Conservation (phyloP, 2,113 vertebrate species). For the Melanotaenia duboulayi region DNA sequence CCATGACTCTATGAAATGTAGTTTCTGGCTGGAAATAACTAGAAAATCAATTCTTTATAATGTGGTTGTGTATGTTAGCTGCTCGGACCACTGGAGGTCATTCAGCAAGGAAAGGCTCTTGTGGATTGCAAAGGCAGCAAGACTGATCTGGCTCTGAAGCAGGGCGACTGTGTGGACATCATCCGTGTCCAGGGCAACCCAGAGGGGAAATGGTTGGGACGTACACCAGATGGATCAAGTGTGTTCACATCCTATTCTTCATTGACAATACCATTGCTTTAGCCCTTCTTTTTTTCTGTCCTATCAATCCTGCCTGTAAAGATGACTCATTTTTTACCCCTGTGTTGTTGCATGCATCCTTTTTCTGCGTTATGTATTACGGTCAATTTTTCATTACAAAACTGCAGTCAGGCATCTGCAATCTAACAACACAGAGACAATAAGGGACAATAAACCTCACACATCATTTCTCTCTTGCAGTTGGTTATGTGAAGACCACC, state of each 20-base stretch:
- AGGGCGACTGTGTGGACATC: conserved; percentile 90
- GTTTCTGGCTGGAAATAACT: background rate
- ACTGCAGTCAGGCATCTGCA: background rate
- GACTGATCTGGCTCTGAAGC: conserved; percentile 88
- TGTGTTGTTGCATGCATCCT: no score
- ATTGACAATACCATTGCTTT: background rate
- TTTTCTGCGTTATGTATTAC: background rate
- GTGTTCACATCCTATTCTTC: conserved; percentile 47
- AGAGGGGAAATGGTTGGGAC: conserved; percentile 93
- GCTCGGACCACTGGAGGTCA: conserved; percentile 82
- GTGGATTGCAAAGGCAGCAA: conserved; percentile 86
- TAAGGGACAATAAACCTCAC: background rate
- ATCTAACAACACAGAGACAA: background rate
- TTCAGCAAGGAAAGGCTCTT: conserved; percentile 87
- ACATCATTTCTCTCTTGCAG: conserved; percentile 67
- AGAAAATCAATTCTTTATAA: background rate
- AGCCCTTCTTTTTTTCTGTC: background rate
- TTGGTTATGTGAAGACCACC: conserved; percentile 93
- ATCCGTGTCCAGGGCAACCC: conserved; percentile 92
- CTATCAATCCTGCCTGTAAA: no score
- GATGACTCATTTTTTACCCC: no score
- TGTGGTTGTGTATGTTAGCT: conserved; percentile 78
- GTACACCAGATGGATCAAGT: conserved; percentile 87
- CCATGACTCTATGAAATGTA: background rate
- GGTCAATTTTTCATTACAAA: background rate